These are phyloP conservation scores for Prenolepis imparis DNA, from an alignment of 2,888 invertebrate genomes.

Conservation along the genomic window DNA sequence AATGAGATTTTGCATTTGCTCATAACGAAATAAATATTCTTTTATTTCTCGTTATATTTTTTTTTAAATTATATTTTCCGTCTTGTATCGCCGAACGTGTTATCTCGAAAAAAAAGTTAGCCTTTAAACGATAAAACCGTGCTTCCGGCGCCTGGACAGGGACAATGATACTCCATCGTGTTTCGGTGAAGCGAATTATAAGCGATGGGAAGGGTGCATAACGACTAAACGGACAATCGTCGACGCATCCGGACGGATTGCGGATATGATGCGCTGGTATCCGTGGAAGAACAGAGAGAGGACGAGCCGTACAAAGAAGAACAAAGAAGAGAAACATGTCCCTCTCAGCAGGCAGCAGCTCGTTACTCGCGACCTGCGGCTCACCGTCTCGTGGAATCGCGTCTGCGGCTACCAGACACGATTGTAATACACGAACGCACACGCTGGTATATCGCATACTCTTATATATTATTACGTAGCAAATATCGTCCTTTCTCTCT, in stretches of 20 bases:
- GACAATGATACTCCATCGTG: conserved; percentile 26
- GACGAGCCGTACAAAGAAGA: conserved; percentile 40
- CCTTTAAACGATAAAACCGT: conserved; percentile 34
- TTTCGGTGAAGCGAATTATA: conserved; percentile 52
- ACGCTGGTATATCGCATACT: conserved; percentile 25
- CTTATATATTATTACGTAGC: conserved; percentile 49
- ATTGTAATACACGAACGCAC: conserved; percentile 46
- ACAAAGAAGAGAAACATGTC: conserved; percentile 60
- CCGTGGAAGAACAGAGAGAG: conserved; percentile 49
- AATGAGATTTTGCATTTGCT: conserved; percentile 39
- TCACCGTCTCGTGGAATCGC: conserved; percentile 66
- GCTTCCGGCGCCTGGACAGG: conserved; percentile 42
- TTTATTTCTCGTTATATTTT: conserved; percentile 37
- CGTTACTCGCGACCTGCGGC: conserved; percentile 70
- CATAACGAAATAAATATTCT: conserved; percentile 54
- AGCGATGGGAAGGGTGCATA: conserved; percentile 46
- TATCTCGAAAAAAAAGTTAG: conserved; percentile 17
- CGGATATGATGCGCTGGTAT: conserved; percentile 31
- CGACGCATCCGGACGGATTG: conserved; percentile 53
- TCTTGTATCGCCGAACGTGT: background rate
- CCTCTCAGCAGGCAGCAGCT: conserved; percentile 72
- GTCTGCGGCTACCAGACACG: conserved; percentile 58
- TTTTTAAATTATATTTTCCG: conserved; percentile 4
- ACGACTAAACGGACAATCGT: conserved; percentile 65
- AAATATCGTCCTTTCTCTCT: conserved; percentile 6